Conservation (phyloP, 1,140 invertebrate species). For the Cherax quadricarinatus region DNA sequence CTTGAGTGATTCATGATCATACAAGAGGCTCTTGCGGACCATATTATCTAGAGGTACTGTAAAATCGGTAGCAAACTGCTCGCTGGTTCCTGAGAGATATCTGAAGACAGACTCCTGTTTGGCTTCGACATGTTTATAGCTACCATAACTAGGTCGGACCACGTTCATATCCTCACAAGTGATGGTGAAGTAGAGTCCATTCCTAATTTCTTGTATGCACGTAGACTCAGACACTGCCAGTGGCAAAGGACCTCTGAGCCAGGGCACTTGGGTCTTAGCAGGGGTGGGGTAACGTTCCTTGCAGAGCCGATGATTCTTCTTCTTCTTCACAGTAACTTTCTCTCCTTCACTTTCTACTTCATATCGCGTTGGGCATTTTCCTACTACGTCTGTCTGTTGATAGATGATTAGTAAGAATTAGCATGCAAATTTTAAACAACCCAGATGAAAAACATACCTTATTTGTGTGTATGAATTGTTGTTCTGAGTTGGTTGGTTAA, state of each 20-base stretch:
- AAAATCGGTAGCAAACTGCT: not conserved
- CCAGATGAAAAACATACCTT: not conserved
- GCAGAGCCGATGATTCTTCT: constrained; percentile 64
- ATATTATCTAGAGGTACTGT: not conserved
- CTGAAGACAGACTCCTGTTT: constrained; percentile 49
- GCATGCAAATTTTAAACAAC: no score
- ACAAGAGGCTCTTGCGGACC: constrained; percentile 12
- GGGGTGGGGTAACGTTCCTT: constrained; percentile 52
- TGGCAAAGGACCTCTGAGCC: constrained; percentile 61
- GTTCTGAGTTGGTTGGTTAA: not conserved
- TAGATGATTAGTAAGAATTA: not conserved
- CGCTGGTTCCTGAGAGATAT: constrained; percentile 20
- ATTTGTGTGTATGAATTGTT: not conserved
- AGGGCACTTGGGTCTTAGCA: constrained; percentile 35
- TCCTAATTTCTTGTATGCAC: constrained; percentile 62
- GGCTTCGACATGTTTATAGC: constrained; percentile 51
- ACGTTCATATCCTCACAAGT: constrained; percentile 59
- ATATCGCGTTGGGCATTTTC: constrained; percentile 62
- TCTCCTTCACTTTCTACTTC: constrained; percentile 36
- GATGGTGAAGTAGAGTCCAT: constrained; percentile 48
- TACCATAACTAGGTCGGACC: constrained; percentile 47
- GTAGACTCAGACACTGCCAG: constrained; percentile 46
- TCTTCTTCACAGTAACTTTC: constrained; percentile 45
- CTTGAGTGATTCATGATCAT: constrained; percentile 33
- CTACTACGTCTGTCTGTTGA: constrained; percentile 63